Evolutionary conservation across 1,140 invertebrate species (phyloP), one percentile per base, ranked within the genome.

Genomic region (Bemisia tabaci): DNA sequence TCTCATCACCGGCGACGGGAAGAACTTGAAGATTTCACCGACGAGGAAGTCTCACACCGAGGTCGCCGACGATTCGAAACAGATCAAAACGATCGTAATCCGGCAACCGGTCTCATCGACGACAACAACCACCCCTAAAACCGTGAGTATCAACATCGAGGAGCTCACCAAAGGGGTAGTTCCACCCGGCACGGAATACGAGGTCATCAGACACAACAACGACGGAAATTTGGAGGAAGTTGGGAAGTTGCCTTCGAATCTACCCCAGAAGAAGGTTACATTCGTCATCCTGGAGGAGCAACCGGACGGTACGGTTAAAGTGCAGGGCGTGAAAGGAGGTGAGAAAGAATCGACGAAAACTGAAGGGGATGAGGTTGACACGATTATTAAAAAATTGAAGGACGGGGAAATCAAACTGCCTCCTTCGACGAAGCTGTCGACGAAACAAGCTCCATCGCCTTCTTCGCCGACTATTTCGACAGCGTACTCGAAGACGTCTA

Each of bases 241-340:
- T n/a, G 80, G 81, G 1, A 84, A 83, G 67, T 76, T 84, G 64
- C 82, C 82, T 21, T 78, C 79, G 26, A 82, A 80, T 70, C 71
- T 86, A n/a, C 81, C 84, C 2, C 84, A 87, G 66, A 91, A 90
- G 75, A 91, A 90, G 73, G 88, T 91, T 0, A 91, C 89, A 0
- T 92, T 91, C 71, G 90, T 92, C 2, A 86, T 91, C 33, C 77
- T 92, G 21, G 90, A 92, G 76, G 90, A 92, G 72, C 89, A 91
- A 75, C 81, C 85, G 1, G 90, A 92, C 72, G 90, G 90, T 26
- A 87, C 85, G 59, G 88, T 87, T 62, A 91, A 91, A 77, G 88
- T 92, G 1, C 87, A 90, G 75, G 88, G 87, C 1, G 84, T 90
- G 0, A 83, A 85, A 79, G 85, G 85, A 5, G 87, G 84, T 71